Evolutionary conservation across 2,797 vertebrate genomes (phyloP).

Genomic region (Spinibarbus caldwelli): DNA sequence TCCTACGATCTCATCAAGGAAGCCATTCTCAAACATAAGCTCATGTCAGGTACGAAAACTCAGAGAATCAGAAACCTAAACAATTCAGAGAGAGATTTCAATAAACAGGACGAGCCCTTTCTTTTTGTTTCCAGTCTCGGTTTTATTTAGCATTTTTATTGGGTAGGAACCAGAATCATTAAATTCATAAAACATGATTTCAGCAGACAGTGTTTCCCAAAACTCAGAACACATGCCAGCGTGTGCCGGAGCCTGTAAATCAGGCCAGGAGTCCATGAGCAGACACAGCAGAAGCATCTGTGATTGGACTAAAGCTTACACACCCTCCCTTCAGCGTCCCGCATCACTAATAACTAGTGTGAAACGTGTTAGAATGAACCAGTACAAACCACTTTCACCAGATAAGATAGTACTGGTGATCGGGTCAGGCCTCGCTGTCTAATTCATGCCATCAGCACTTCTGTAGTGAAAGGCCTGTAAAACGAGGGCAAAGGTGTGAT

Average conservation of each 20-base stretch:
- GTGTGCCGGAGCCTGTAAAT: neutral
- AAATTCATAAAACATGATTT: no score
- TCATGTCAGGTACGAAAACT: conserved; percentile 81
- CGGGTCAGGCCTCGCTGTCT: neutral
- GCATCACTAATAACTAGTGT: conserved; percentile 63
- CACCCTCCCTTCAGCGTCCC: no score
- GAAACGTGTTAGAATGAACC: conserved; percentile 45
- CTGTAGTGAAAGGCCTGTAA: neutral
- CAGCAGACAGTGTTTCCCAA: neutral
- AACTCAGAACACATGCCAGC: neutral
- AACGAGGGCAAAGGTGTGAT: conserved; percentile 38
- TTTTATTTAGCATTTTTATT: neutral
- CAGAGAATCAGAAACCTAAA: neutral
- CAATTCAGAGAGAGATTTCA: neutral
- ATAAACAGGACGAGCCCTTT: neutral
- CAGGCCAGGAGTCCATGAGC: conserved; percentile 30
- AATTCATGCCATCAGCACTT: neutral
- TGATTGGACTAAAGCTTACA: no score
- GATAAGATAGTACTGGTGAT: conserved; percentile 6
- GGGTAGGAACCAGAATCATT: neutral
- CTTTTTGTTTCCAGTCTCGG: neutral
- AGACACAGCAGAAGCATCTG: neutral
- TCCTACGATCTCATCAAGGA: conserved; percentile 90
- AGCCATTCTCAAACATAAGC: conserved; percentile 79
- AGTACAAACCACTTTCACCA: neutral